Conservation (phyloP, 2,113 vertebrate genomes). For the Lethenteron camtschaticum region DNA sequence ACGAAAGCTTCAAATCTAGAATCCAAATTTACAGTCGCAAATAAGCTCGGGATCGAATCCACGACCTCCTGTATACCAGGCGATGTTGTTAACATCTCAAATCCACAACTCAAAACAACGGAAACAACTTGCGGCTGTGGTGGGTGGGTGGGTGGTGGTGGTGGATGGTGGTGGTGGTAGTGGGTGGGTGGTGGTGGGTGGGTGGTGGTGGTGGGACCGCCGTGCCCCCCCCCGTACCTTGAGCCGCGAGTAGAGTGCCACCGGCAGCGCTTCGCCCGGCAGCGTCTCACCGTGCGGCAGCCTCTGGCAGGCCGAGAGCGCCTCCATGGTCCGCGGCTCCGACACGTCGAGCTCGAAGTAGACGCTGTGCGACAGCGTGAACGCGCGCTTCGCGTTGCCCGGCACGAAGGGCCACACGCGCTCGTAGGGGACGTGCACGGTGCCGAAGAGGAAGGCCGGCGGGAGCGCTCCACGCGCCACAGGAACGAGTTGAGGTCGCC, state of each 20-base stretch:
- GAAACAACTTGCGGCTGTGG: too few relatives aligned
- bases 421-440: constrained; percentile 89
- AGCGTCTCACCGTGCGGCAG: constrained; percentile 76
- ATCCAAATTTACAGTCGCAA: too few relatives aligned
- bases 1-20: too few relatives aligned
- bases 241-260: constrained; percentile 68
- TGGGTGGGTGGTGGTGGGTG: too few relatives aligned
- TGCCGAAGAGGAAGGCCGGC: constrained; percentile 77
- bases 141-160: too few relatives aligned
- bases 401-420: constrained; percentile 93
- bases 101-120: too few relatives aligned
- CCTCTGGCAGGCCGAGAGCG: constrained; percentile 79
- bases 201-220: too few relatives aligned
- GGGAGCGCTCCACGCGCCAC: constrained; percentile 56
- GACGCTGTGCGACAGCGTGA: constrained; percentile 49
- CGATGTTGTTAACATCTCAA: too few relatives aligned
- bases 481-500: constrained; percentile 83
- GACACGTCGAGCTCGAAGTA: constrained; percentile 91
- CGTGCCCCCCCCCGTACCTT: constrained; percentile 19
- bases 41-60: too few relatives aligned
- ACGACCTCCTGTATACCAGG: too few relatives aligned
- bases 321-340: constrained; percentile 72
- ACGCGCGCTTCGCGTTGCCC: constrained; percentile 61
- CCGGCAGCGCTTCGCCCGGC: constrained; percentile 60
- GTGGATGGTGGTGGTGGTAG: too few relatives aligned